Percentiles rank a stretch among this genome's conserved stretches.
These are phyloP conservation scores for Distichodus sexfasciatus DNA, from an alignment of 2,797 vertebrate species.

Conservation along the genomic window DNA sequence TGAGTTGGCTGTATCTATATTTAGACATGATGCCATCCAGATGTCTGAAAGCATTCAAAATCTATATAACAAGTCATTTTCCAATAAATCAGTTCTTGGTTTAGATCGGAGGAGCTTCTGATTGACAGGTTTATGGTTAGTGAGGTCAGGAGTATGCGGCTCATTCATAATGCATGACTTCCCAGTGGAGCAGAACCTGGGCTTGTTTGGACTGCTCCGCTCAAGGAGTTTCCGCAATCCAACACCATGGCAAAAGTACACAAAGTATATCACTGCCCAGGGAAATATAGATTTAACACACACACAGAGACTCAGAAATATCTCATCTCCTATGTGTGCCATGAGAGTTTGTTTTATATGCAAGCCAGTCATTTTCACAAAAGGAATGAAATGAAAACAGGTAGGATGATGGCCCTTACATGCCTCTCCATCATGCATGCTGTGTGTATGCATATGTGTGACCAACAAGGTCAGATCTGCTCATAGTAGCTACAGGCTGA, in stretches of 20 bases:
- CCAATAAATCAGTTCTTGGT: not conserved
- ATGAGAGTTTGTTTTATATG: not conserved
- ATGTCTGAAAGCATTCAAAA: not conserved
- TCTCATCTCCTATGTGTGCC: too few relatives aligned
- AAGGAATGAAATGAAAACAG: not conserved
- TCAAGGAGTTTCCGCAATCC: constrained; percentile 9
- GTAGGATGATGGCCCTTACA: too few relatives aligned
- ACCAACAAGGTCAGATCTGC: too few relatives aligned
- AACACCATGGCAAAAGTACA: not conserved
- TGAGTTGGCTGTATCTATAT: too few relatives aligned
- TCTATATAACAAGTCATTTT: not conserved
- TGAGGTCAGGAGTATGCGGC: not conserved
- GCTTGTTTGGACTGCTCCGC: constrained; percentile 16
- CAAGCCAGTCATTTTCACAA: not conserved
- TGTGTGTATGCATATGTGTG: too few relatives aligned
- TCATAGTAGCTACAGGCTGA: too few relatives aligned
- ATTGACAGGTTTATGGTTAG: constrained; percentile 19
- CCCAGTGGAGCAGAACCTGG: not conserved
- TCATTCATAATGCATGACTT: constrained; percentile 27
- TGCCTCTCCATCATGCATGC: too few relatives aligned
- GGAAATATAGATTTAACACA: not conserved
- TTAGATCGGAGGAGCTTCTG: not conserved
- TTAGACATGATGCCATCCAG: not conserved
- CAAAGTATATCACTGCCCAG: not conserved
- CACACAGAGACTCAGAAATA: not conserved